phyloP scores from a whole-genome alignment of 2,888 invertebrate species.

The Amblyjoppa fuscipennis region DNA sequence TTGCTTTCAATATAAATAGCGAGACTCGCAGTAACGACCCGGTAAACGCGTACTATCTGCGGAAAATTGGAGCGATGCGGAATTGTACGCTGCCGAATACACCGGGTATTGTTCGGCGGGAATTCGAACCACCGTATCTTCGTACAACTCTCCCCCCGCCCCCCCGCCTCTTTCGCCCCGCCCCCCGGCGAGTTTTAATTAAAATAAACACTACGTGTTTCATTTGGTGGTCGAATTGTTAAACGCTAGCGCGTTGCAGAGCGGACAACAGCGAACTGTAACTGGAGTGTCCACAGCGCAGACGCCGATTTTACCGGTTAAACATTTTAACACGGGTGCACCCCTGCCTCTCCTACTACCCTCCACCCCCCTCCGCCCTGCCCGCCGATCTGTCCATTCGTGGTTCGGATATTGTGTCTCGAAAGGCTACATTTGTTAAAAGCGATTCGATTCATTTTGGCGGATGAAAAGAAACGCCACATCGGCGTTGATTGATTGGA shows the following conservation, averaged over 20 bases:
- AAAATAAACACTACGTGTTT: constrained; percentile 64
- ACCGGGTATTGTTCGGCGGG: constrained; percentile 24
- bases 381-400: neutral
- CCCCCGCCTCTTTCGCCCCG: constrained; percentile 39
- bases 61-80: constrained; percentile 29
- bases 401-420: constrained; percentile 12
- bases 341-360: no score
- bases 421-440: no score
- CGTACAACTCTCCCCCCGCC: neutral
- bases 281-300: neutral
- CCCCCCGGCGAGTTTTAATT: constrained; percentile 63
- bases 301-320: neutral
- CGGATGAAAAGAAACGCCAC: no score
- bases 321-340: neutral
- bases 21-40: neutral
- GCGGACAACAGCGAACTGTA: neutral
- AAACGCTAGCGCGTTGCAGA: constrained; percentile 44
- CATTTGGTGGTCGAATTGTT: constrained; percentile 46
- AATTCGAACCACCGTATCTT: constrained; percentile 10
- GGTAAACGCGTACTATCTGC: neutral
- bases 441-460: no score
- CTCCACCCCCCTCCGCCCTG: no score
- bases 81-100: constrained; percentile 30
- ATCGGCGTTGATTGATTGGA: no score
- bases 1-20: neutral